Base-by-base conservation (phyloP, 2,113 vertebrate genomes). In the Amphilophus citrinellus region DNA sequence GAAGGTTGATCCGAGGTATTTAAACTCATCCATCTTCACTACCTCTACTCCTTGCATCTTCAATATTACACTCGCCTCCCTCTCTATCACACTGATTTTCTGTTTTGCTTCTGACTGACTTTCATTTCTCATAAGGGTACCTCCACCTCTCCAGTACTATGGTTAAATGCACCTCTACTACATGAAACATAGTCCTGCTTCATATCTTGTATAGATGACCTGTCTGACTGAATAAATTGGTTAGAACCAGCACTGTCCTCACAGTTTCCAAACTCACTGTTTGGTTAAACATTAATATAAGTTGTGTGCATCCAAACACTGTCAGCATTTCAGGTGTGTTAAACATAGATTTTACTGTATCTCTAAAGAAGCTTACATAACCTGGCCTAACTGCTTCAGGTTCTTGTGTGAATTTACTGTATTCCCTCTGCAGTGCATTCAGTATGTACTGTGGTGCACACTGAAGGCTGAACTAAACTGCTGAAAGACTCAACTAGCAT, bases 81-180 rank as follows among this genome's bases (percentile, higher is more conserved):
- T 50, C 22, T 50, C 39, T 1, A 30, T 71, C 65, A 30, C 65
- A 30, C 65, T 18, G 42, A 50, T 50, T 50, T 68, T 30, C 3
- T 20, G 47, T 2, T 9, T 50, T 30, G 24, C 42, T 24, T 50
- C 27, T 17, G 6, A 4, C 9, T 0, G 47, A 17, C 42, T 71
- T 30, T 50, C 24, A 0, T 30, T 30, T 24, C 65, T 50, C 65
- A 22, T 47, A 18, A 50, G 17, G 0, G 27, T 68, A 68, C 15
- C 65, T 71, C 18, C 66, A 50, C 4, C 30, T 20, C 4, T 47
- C 44, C 47, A 18, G 6, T 3, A 18, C 5, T 13, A 6, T 17
- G 47, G 10, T 32, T 17, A 32, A 53, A 73, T 53, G 66, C 10
- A 1, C 30, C 18, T 50, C 44, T 13, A 32, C 27, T 32, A 53